Conservation (phyloP, 1,140 invertebrate species). For the Brachionus rotundiformis region DNA sequence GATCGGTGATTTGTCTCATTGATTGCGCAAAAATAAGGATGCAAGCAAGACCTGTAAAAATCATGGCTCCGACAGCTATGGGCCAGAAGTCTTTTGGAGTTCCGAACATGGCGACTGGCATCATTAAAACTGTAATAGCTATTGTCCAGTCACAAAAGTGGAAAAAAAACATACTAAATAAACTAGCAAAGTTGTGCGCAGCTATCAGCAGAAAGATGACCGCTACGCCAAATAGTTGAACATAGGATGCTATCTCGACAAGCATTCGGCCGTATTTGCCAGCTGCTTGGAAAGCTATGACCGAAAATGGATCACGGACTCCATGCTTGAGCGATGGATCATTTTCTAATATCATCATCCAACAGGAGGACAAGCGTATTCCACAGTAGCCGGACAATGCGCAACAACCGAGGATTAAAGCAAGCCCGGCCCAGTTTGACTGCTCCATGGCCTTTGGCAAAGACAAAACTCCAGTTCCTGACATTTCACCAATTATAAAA, state of each 20-base stretch:
- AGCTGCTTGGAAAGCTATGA: conserved; percentile 69
- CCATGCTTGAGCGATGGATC: conserved; percentile 68
- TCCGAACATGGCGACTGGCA: conserved; percentile 72
- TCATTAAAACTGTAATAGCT: conserved; percentile 68
- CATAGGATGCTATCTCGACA: neutral
- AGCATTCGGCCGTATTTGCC: conserved; percentile 66
- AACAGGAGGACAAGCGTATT: conserved; percentile 69
- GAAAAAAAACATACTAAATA: conserved; percentile 30
- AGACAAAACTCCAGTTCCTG: conserved; percentile 74
- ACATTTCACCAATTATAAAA: conserved; percentile 74
- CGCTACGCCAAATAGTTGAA: conserved; percentile 44
- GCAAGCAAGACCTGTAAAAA: conserved; percentile 58
- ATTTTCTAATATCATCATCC: conserved; percentile 72
- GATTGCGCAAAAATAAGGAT: conserved; percentile 55
- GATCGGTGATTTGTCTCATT: conserved; percentile 48
- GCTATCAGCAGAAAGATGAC: conserved; percentile 45
- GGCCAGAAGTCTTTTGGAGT: conserved; percentile 66
- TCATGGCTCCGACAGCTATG: conserved; percentile 58
- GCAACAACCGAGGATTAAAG: conserved; percentile 69
- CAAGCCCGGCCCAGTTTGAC: conserved; percentile 71
- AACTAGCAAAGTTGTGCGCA: conserved; percentile 40
- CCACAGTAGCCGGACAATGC: conserved; percentile 68
- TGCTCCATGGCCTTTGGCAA: conserved; percentile 71
- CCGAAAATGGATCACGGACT: conserved; percentile 71
- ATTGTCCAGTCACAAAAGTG: conserved; percentile 69